Evolutionary conservation across 2,113 vertebrate genomes (phyloP).

Genomic region (Otus sunia): DNA sequence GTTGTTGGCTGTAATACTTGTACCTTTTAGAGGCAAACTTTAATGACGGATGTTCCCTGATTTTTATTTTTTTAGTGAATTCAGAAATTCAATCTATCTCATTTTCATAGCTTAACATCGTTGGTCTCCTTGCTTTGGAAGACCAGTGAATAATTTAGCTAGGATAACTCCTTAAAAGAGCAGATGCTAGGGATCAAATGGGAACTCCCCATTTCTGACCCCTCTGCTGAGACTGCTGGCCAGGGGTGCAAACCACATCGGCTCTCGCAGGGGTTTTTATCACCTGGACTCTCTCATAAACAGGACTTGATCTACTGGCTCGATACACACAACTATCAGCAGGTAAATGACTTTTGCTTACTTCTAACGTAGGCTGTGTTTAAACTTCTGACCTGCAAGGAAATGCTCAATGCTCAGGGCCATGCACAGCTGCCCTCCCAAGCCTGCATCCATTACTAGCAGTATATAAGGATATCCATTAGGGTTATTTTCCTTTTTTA

Average conservation of each 20-base stretch:
- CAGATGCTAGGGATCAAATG: background rate
- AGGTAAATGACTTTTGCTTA: background rate
- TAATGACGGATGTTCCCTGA: background rate
- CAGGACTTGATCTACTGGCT: background rate
- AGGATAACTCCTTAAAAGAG: background rate
- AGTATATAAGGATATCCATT: too few species aligned
- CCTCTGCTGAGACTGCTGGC: background rate
- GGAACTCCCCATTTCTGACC: background rate
- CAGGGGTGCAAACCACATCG: background rate
- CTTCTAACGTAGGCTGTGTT: background rate
- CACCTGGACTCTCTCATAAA: background rate
- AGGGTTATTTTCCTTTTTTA: background rate
- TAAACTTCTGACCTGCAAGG: background rate
- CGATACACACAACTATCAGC: background rate
- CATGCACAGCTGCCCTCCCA: background rate
- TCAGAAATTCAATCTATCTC: background rate
- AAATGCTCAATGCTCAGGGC: background rate
- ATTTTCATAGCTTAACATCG: background rate
- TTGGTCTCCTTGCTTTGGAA: background rate
- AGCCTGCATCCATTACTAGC: fast-evolving
- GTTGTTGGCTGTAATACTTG: background rate
- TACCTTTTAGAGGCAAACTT: background rate
- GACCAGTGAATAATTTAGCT: background rate
- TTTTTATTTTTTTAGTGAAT: background rate
- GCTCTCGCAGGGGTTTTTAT: background rate